Base-by-base conservation (phyloP, 2,113 vertebrate species). In the Labrus mixtus region DNA sequence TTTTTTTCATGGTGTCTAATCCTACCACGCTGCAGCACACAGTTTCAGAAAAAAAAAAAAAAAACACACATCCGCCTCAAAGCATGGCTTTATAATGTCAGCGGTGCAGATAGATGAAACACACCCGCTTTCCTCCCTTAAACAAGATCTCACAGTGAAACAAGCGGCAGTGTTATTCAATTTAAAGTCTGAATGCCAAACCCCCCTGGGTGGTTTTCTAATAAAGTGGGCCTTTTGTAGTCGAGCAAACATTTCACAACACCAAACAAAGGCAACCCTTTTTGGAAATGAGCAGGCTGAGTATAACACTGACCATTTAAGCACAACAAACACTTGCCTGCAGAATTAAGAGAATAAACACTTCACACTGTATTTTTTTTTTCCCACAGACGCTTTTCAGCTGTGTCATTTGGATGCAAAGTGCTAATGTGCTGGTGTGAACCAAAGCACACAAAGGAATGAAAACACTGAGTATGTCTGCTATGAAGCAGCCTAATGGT, bases 211-310 rank as follows among this genome's bases (percentile, higher is more conserved):
- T 41, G 66, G 65, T 82, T 89, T 81, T 78, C 68, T 76, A 75
- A 87, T 79, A 86, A 89, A 88, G 56, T 74, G 64, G 74, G 50
- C 39, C 63, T 77, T 87, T 88, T 90, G 75, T 89, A 61, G 33
- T 54, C 22, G 25, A 73, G 77, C 51, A 89, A 89, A 89, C 65
- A 76, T 90, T 90, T 88, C 68, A 75, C 50, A 0, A 77, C 37
- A 88, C 56, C 62, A 69, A 89, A 91, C 68, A 91, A 91, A 85
- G 64, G 23, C 25, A 37, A 33, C 45, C 59, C 57, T 53, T 78
- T 88, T 63, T 78, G 55, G 69, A 88, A 87, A 89, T 81, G 78
- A 79, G 75, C 46, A 59, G 61, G 69, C 70, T 81, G 29, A 69
- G 76, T 46, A 67, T 76, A 87, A 85, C 65, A 55, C 55, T 61